Evolutionary conservation across 2,888 invertebrate genomes (phyloP), one percentile per base, ranked within the genome.

Genomic region (Parnassius apollo): DNA sequence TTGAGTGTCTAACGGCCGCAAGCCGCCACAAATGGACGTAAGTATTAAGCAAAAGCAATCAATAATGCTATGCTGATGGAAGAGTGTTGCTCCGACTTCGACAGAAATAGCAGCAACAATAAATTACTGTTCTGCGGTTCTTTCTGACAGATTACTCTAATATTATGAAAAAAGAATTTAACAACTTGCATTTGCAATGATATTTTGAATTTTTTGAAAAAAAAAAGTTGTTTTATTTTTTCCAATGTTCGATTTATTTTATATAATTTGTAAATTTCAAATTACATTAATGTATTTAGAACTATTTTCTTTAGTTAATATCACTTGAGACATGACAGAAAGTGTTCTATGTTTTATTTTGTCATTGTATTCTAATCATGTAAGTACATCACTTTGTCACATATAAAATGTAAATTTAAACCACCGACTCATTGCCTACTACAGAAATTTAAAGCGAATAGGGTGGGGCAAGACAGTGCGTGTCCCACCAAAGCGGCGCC

Each of bases 401-500:
- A 73, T 71, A 72, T 64, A 77, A 76, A 79, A 80, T 76, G 73
- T 77, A 75, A 72, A 76, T 77, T 78, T 73, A 72, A 61, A 61
- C 68, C 64, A 71, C 71, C 62, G 58, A 62, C 65, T 74, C 70
- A 72, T 71, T 72, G 70, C 66, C 35, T 35, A 13, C 25, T 46
- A 8, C 55, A 67, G 63, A 53, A 65, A 67, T 62, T 69, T 69
- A 68, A 65, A 66, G 65, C 67, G 68, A 63, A 60, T 71, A 69
- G 75, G 76, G 69, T 75, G 76, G 78, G 74, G 70, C 76, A 85
- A 82, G 83, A 83, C 83, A 84, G 80, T 80, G 79, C 78, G 77
- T 80, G 78, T 68, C 54, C 71, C 64, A 57, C 68, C 69, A 67
- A 58, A 65, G 64, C 73, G 86, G 89, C 90, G 90, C 89, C 90